A percentile compares a stretch with the other conserved stretches of the same genome.
These are phyloP conservation scores for Eupleurogrammus muticus DNA, from an alignment of 2,797 vertebrate genomes.

Conservation along the genomic window DNA sequence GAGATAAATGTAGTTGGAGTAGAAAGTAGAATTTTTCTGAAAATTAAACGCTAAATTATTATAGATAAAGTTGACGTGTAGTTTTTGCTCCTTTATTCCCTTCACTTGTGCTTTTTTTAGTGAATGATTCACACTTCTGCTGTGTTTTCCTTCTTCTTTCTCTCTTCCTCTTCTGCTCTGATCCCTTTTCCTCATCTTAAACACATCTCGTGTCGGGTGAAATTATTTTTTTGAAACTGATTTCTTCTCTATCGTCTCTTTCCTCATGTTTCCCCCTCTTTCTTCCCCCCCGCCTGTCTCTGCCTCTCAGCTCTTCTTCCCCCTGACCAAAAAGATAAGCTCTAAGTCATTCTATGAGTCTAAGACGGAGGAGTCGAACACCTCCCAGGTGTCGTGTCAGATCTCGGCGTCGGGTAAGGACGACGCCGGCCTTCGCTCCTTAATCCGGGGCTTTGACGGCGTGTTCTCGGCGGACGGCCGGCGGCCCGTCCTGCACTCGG, in stretches of 20 bases:
- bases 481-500: slow-evolving; percentile 88
- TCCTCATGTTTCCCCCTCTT: slow-evolving; percentile 36
- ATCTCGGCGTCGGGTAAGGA: slow-evolving; percentile 91
- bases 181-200: no score
- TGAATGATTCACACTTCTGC: no score
- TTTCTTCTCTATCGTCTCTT: slow-evolving; percentile 36
- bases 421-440: slow-evolving; percentile 91
- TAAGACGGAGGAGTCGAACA: slow-evolving; percentile 94
- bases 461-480: slow-evolving; percentile 90
- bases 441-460: slow-evolving; percentile 93
- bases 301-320: slow-evolving; percentile 91
- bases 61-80: no score
- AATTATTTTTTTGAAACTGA: slow-evolving; percentile 52
- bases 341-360: slow-evolving; percentile 94
- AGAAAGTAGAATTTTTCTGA: no score
- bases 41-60: no score
- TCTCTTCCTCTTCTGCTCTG: no score
- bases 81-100: no score
- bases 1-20: no score
- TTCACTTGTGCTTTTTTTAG: no score
- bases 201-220: no score
- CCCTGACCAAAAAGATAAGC: slow-evolving; percentile 92
- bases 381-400: slow-evolving; percentile 94
- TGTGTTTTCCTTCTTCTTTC: no score
- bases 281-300: slow-evolving; percentile 83